Evolutionary conservation across 2,888 invertebrate species (phyloP), one percentile per base, ranked within the genome.

Genomic region (Altica lythri): DNA sequence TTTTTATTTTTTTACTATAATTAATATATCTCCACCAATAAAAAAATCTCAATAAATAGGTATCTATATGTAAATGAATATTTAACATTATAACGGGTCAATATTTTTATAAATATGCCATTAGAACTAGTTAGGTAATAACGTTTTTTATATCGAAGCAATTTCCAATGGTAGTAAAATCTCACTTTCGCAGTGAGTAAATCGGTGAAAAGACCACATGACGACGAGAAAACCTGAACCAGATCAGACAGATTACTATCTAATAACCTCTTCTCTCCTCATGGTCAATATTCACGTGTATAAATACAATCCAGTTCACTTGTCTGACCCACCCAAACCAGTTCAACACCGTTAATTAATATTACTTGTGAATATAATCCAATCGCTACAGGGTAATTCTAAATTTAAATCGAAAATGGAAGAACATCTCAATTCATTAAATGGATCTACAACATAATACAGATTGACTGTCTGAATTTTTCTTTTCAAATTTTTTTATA

Each of bases 241-340:
- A 53, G 47, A 53, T 37, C 37, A 53, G 44, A 32, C 49, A 42
- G 49, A 46, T 47, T 44, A 43, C 42, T 45, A 43, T 54, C 34
- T 55, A 55, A 57, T 57, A 60, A 57, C 55, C 47, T 60, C 60
- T 56, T 56, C 30, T 40, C 22, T 37, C 34, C 46, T 46, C 60
- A 50, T 40, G 55, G 55, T 38, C 55, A 55, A 55, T 50, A 55
- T 52, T 56, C 56, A 56, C 48, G 56, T 56, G 52, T 22, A n/a
- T n/a, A n/a, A n/a, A n/a, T n/a, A 48, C 48, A 48, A 56, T 48
- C 48, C 52, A 56, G 56, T 56, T 56, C 48, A 56, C 56, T 56
- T 52, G 52, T 16, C 52, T 40, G 47, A 51, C 48, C 47, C 56
- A 52, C 56, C 56, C 56, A 56, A 56, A 56, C 56, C 48, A 56